These are phyloP conservation scores for Atractosteus spatula DNA, from an alignment of 2,113 vertebrate species.

Conservation along the genomic window DNA sequence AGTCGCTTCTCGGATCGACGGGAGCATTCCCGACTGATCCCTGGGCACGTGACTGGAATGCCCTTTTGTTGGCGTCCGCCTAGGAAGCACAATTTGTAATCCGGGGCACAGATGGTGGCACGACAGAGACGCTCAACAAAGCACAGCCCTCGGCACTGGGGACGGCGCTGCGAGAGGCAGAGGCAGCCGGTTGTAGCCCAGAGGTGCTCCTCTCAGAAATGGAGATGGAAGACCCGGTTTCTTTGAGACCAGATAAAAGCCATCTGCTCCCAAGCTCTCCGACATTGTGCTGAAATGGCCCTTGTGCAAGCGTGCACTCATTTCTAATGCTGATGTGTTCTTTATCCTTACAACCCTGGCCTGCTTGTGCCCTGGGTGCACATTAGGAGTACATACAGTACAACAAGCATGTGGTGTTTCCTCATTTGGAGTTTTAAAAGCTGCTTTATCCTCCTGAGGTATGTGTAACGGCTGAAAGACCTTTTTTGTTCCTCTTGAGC, in stretches of 20 bases:
- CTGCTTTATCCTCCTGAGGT: not conserved
- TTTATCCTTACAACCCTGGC: not conserved
- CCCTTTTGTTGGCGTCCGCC: no score
- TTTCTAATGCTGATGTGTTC: not conserved
- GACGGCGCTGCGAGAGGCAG: slow-evolving; percentile 25
- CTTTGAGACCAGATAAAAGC: slow-evolving; percentile 11
- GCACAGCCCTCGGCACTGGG: not conserved
- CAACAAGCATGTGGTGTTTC: not conserved
- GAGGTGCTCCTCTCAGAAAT: slow-evolving; percentile 5
- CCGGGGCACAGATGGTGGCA: no score
- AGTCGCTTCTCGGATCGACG: no score
- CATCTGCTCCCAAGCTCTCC: not conserved
- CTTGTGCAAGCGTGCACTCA: not conserved
- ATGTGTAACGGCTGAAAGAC: not conserved
- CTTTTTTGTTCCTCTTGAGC: not conserved
- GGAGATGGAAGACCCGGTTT: not conserved
- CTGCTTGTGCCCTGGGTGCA: not conserved
- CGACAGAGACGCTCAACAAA: no score
- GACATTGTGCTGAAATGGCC: no score
- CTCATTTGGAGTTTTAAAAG: not conserved
- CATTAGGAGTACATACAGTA: not conserved
- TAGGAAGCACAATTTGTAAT: no score
- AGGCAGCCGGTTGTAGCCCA: slow-evolving; percentile 30
- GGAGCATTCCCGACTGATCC: no score
- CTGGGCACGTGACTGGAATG: no score